phyloP scores from a whole-genome alignment of 2,797 vertebrate species.

The Sebastes ruberrimus region DNA sequence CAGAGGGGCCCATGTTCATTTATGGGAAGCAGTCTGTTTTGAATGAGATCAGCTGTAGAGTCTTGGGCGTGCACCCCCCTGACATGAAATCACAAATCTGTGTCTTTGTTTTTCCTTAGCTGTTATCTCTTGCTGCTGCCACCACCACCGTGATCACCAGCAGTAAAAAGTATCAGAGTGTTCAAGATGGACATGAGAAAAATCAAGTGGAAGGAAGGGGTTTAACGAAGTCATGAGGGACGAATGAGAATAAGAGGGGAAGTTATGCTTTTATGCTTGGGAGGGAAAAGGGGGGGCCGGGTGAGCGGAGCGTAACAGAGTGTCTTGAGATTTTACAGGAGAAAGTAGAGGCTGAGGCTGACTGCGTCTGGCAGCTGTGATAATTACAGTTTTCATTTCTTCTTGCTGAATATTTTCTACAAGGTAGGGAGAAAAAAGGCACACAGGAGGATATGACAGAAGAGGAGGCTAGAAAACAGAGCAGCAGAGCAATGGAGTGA shows the following conservation, averaged over 20 bases:
- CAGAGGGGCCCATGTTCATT: slow-evolving; percentile 50
- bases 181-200: slow-evolving; percentile 28
- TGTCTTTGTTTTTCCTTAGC: slow-evolving; percentile 28
- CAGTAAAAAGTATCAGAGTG: background rate
- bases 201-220: slow-evolving; percentile 36
- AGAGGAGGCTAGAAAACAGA: slow-evolving; percentile 18
- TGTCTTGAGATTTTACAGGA: slow-evolving; percentile 36
- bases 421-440: slow-evolving; percentile 27
- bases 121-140: slow-evolving; percentile 22
- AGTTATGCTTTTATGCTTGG: slow-evolving; percentile 40
- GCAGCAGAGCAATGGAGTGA: slow-evolving; percentile 9
- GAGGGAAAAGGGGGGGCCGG: background rate
- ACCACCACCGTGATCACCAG: slow-evolving; percentile 11
- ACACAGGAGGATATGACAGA: slow-evolving; percentile 7
- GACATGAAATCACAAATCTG: slow-evolving; percentile 1
- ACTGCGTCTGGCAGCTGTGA: slow-evolving; percentile 53
- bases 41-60: slow-evolving; percentile 47
- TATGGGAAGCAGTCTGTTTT: slow-evolving; percentile 47
- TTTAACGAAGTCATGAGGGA: slow-evolving; percentile 27
- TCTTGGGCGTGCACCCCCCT: slow-evolving; percentile 30
- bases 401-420: slow-evolving; percentile 49
- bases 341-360: slow-evolving; percentile 26
- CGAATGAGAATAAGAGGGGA: slow-evolving; percentile 43
- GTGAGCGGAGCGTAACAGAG: slow-evolving; percentile 25
- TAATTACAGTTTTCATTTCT: slow-evolving; percentile 43